Evolutionary conservation across 2,888 invertebrate genomes (phyloP), one percentile per base, ranked within the genome.

Genomic region (Diogma glabrata): DNA sequence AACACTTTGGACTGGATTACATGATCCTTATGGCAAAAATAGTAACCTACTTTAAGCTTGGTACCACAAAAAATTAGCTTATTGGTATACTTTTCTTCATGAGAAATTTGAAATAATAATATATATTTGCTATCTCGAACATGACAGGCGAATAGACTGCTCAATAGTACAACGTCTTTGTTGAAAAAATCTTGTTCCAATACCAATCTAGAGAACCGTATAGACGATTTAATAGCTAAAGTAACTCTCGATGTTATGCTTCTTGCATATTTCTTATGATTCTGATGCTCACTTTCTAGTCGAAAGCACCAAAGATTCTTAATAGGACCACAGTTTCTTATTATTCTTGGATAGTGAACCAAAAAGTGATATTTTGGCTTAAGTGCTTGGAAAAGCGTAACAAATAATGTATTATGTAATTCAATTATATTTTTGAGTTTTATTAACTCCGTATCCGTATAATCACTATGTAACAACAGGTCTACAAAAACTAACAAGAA

Each of bases 301-400:
- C 49, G 10, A 3, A 49, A 47, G 22, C 16, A 40, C 43, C 49
- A 52, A 8, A 49, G 9, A 45, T 49, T 14, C 24, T 45, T 52
- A 5, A 48, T 2, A 9, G 48, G 48, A 23, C 47, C 51, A 40
- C 36, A 24, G n/a, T 36, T 47, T 26, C 19, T 23, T 17, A 51
- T 51, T 26, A 19, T 24, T 10, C 38, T 17, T 3, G 48, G 30
- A 22, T 51, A 40, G 16, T 48, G 48, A 6, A 48, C 10, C 10
- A 51, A 22, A 22, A 51, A 43, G 17, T 48, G 51, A 26, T 47
- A 40, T 22, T 51, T 51, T 3, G 48, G 49, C 17, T 48, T 28
- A 19, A 45, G 14, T 17, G 23, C n/a, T 19, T 40, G 12, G 19
- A 38, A 38, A 17, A 38, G 16, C 16, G 38, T 17, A 38, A 38